Evolutionary conservation across 2,888 invertebrate species (phyloP), one percentile per base, ranked within the genome.

Genomic region (Xanthia togata): DNA sequence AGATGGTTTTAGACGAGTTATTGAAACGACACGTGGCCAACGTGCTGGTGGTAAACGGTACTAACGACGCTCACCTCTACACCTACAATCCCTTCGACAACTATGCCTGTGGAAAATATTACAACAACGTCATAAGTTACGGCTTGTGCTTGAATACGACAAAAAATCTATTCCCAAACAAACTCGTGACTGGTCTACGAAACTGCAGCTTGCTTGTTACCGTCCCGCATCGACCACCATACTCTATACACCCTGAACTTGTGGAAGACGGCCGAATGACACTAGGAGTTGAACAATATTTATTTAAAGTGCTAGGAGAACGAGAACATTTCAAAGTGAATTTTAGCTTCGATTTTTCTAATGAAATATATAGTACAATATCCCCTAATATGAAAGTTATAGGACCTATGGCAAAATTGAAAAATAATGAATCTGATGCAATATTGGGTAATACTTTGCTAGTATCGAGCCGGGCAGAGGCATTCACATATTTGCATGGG

Each of bases 51-150:
- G 65, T 93, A 4, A 90, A 91, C 55, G 90, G 90, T 8, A 90
- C 87, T 3, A 70, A 82, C 0, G 86, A 91, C 20, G 85, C 88
- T 11, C 78, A 92, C 6, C 53, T 95, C 20, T 94, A 92, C 77
- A 90, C 93, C 1, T 95, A 94, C 79, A 92, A 95, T 78, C 93
- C 94, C 1, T 94, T 89, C 59, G 91, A 93, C 68, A 92, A 93
- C 74, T 92, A 90, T 59, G 91, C 90, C 0, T 95, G 95, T 76
- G 95, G 95, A 14, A 91, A 89, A 74, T 89, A 90, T 71, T 95
- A 91, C 73, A 85, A 87, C 14, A 79, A 83, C 64, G 78, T 95
- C 8, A 92, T 92, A 41, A 81, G 87, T 50, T 86, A 88, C 3
- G 95, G 95, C 12, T 85, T 89, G 73, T 95, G 95, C 81, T 74